Evolutionary conservation across 2,888 invertebrate species (phyloP).

Genomic region (Pelosia muscerda): DNA sequence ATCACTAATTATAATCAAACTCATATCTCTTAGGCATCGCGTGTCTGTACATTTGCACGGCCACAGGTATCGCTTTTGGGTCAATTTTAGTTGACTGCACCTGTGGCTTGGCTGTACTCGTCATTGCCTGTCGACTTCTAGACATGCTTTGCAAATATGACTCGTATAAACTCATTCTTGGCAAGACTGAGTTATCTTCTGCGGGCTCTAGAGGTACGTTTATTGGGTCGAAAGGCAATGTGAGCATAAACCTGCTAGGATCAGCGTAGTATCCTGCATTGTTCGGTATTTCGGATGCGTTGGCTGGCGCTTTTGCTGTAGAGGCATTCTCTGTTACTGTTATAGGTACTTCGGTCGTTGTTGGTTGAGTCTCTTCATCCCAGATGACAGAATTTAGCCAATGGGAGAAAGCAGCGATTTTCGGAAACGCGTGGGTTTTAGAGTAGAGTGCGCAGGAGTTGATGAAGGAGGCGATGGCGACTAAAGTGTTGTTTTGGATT

Average conservation of each 20-base stretch:
- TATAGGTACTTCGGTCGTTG: conserved; percentile 25
- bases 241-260: conserved; percentile 69
- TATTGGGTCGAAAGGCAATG: conserved; percentile 76
- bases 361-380: conserved; percentile 74
- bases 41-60: conserved; percentile 31
- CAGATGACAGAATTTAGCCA: conserved; percentile 80
- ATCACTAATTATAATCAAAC: conserved; percentile 57
- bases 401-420: conserved; percentile 67
- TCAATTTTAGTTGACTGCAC: neutral
- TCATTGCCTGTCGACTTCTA: conserved; percentile 44
- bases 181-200: conserved; percentile 76
- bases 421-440: conserved; percentile 78
- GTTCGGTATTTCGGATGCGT: conserved; percentile 49
- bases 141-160: conserved; percentile 71
- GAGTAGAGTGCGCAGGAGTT: conserved; percentile 77
- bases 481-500: conserved; percentile 76
- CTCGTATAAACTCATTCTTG: conserved; percentile 80
- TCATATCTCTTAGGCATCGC: conserved; percentile 57
- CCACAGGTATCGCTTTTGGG: neutral
- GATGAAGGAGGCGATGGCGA: conserved; percentile 71
- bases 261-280: conserved; percentile 55
- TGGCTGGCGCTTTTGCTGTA: conserved; percentile 33
- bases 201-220: conserved; percentile 78
- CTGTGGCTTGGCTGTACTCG: conserved; percentile 27
- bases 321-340: conserved; percentile 13